A percentile compares a stretch with the other conserved stretches of the same genome.
Conservation (phyloP, 2,113 vertebrate species). For the Microcebus murinus region DNA sequence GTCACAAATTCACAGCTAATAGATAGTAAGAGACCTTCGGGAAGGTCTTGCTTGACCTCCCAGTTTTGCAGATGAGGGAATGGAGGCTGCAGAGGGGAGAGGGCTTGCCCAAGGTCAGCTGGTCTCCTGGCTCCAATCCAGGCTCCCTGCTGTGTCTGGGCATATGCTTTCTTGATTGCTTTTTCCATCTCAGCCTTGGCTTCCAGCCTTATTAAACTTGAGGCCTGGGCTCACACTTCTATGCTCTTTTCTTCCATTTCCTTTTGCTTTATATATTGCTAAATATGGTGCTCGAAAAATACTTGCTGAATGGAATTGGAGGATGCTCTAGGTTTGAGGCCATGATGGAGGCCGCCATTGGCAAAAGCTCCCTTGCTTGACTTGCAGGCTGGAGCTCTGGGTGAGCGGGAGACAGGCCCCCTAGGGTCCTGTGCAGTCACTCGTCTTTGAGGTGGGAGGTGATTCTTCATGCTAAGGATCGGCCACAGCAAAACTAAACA, state of each 20-base stretch:
- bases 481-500: not conserved
- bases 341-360: not conserved
- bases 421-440: not conserved
- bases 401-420: not conserved
- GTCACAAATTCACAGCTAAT: not conserved
- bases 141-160: not conserved
- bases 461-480: not conserved
- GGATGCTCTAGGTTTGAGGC: not conserved
- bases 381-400: not conserved
- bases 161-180: not conserved
- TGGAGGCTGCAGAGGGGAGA: not conserved
- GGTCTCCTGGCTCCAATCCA: not conserved
- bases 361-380: not conserved
- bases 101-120: rapidly evolving
- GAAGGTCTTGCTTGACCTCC: not conserved
- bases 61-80: not conserved
- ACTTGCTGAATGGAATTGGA: not conserved
- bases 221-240: not conserved
- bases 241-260: not conserved
- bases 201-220: not conserved
- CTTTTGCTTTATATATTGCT: not conserved
- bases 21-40: not conserved
- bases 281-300: not conserved
- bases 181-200: not conserved
- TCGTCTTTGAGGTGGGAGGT: not conserved